These are phyloP conservation scores for Thalpophila matura DNA, from an alignment of 2,888 invertebrate genomes.

Conservation along the genomic window DNA sequence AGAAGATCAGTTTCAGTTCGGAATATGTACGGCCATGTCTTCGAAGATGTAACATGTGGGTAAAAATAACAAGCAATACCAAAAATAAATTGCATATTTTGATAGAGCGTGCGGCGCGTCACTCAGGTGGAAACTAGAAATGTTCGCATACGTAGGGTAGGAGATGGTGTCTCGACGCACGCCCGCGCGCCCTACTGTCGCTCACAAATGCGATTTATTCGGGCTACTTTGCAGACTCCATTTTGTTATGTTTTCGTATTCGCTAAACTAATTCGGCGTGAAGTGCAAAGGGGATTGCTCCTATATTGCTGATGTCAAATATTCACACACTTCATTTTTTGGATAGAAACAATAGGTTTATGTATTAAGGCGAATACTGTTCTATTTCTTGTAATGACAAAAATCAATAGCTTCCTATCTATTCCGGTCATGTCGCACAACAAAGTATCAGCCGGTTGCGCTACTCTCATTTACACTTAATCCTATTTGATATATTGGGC, in stretches of 20 bases:
- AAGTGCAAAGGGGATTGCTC: constrained; percentile 62
- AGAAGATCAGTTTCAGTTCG: constrained; percentile 19
- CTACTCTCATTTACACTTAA: constrained; percentile 87
- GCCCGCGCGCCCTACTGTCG: constrained; percentile 58
- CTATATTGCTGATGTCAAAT: constrained; percentile 43
- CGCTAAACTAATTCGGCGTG: constrained; percentile 66
- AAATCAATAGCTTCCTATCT: constrained; percentile 73
- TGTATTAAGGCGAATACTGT: constrained; percentile 6
- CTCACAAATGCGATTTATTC: constrained; percentile 82
- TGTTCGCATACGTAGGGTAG: constrained; percentile 72
- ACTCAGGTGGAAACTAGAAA: constrained; percentile 81
- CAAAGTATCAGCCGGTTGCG: constrained; percentile 81
- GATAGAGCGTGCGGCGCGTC: constrained; percentile 75
- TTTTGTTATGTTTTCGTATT: constrained; percentile 72
- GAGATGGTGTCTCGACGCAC: constrained; percentile 65
- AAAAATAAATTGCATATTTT: constrained; percentile 83
- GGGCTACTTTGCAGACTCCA: constrained; percentile 75
- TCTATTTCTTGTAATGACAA: constrained; percentile 62
- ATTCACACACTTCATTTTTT: constrained; percentile 25
- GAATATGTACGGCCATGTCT: constrained; percentile 51
- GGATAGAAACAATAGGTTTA: constrained; percentile 10
- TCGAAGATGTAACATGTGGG: constrained; percentile 53
- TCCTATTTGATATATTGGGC: constrained; percentile 89
- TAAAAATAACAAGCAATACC: constrained; percentile 71
- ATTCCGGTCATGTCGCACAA: constrained; percentile 81